A percentile compares a stretch with the other conserved stretches of the same genome.
Conservation (phyloP, 2,888 invertebrate genomes). For the Aphrophora alni region DNA sequence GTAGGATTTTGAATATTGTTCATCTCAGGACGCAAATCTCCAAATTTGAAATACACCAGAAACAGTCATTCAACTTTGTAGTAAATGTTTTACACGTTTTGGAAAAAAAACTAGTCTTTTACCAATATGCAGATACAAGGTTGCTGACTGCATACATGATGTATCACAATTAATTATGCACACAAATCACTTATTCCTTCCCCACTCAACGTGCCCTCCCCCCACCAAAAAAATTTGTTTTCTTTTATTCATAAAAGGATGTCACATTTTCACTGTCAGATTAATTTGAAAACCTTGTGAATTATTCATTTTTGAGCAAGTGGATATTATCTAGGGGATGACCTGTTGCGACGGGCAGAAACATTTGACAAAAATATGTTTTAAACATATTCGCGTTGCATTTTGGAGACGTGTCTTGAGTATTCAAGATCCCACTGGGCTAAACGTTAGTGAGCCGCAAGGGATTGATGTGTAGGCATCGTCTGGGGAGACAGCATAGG, state of each 20-base stretch:
- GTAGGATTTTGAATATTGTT: conserved; percentile 49
- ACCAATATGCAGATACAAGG: not conserved
- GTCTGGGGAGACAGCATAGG: conserved; percentile 84
- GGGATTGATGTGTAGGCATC: conserved; percentile 75
- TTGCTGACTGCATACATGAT: conserved; percentile 27
- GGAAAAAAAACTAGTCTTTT: not conserved
- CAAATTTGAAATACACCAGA: conserved; percentile 26
- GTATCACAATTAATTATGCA: conserved; percentile 37
- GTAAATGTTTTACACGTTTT: not conserved
- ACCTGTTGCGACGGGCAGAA: conserved; percentile 26
- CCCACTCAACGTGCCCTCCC: conserved; percentile 24
- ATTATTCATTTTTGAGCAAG: conserved; percentile 32
- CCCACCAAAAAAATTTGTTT: conserved; percentile 17
- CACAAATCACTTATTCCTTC: conserved; percentile 38
- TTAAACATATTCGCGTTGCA: conserved; percentile 52
- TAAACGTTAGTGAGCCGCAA: conserved; percentile 79
- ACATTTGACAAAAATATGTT: conserved; percentile 38
- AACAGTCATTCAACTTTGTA: not conserved
- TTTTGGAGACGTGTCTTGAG: conserved; percentile 53
- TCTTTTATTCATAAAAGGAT: not conserved
- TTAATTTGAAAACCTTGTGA: not conserved
- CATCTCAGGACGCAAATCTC: conserved; percentile 44
- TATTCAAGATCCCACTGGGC: conserved; percentile 55
- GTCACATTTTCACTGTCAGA: not conserved
- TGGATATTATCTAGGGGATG: conserved; percentile 19